Conservation (phyloP, 1,140 invertebrate genomes). For the Ericerus pela region DNA sequence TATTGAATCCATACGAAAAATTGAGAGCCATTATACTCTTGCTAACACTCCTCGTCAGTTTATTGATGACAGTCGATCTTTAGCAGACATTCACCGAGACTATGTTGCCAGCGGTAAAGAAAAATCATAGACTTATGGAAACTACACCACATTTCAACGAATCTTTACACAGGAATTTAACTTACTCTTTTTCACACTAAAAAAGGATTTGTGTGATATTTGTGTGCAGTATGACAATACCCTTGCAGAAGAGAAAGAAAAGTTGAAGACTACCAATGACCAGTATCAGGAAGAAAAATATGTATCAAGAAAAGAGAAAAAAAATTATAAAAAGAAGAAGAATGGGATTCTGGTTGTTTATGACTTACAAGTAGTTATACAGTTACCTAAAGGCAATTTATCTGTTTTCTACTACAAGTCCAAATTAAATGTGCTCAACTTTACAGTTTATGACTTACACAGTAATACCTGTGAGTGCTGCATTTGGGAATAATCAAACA, state of each 20-base stretch:
- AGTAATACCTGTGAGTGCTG: too few relatives aligned
- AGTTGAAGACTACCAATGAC: constrained; percentile 18
- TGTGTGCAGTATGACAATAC: constrained; percentile 17
- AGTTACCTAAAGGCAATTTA: constrained; percentile 19
- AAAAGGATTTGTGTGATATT: constrained; percentile 22
- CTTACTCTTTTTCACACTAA: constrained; percentile 19
- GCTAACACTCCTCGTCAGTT: constrained; percentile 15
- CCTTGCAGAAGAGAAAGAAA: constrained; percentile 14
- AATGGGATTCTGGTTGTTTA: constrained; percentile 16
- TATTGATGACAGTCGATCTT: constrained; percentile 16
- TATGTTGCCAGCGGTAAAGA: constrained; percentile 16
- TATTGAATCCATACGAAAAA: constrained; percentile 19
- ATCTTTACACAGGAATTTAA: constrained; percentile 22
- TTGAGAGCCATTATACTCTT: constrained; percentile 19
- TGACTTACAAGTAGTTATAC: constrained; percentile 21
- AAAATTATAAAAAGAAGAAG: constrained; percentile 16
- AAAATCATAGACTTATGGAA: constrained; percentile 18
- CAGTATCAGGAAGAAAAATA: constrained; percentile 18
- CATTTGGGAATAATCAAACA: too few relatives aligned
- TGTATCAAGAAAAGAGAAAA: constrained; percentile 15
- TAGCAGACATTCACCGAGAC: constrained; percentile 18
- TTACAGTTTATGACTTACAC: constrained; percentile 23
- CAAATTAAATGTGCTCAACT: constrained; percentile 25
- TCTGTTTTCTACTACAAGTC: constrained; percentile 23
- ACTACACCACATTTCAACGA: constrained; percentile 16